phyloP scores from a whole-genome alignment of 2,113 vertebrate genomes.

The Calidris pugnax region DNA sequence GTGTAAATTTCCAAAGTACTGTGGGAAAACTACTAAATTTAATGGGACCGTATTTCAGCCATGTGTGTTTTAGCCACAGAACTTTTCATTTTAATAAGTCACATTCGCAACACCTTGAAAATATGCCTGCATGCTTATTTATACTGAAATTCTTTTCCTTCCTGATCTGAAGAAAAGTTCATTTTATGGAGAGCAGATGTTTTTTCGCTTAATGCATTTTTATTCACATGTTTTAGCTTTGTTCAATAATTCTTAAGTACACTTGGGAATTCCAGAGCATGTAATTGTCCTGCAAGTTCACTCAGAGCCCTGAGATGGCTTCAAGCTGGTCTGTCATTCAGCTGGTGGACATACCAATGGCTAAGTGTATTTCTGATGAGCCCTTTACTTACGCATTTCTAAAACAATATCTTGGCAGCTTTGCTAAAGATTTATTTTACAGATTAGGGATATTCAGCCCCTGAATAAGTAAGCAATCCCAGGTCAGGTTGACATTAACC shows the following conservation, averaged over 20 bases:
- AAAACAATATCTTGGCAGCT: neutral
- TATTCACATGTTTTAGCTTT: slow-evolving; percentile 60
- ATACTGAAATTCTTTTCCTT: slow-evolving; percentile 46
- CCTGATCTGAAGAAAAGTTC: slow-evolving; percentile 58
- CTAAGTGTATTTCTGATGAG: neutral
- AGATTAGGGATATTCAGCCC: neutral
- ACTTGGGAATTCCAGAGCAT: slow-evolving; percentile 37
- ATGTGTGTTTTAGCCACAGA: slow-evolving; percentile 35
- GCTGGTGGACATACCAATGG: neutral
- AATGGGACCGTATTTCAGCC: slow-evolving; percentile 6
- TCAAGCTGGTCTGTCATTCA: slow-evolving; percentile 34
- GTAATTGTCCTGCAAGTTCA: slow-evolving; percentile 51
- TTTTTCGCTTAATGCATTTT: slow-evolving; percentile 61
- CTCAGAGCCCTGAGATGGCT: slow-evolving; percentile 13
- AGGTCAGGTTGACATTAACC: neutral
- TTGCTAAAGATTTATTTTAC: slow-evolving; percentile 17
- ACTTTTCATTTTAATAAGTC: slow-evolving; percentile 43
- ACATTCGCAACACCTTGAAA: slow-evolving; percentile 61
- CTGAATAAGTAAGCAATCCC: neutral
- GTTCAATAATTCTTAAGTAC: slow-evolving; percentile 58
- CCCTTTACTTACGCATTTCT: neutral
- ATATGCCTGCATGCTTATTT: slow-evolving; percentile 39
- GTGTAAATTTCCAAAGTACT: slow-evolving; percentile 21
- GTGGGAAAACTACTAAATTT: neutral
- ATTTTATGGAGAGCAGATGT: slow-evolving; percentile 63